Evolutionary conservation across 2,113 vertebrate species (phyloP), one percentile per base, ranked within the genome.

Genomic region (Phodopus roborovskii): DNA sequence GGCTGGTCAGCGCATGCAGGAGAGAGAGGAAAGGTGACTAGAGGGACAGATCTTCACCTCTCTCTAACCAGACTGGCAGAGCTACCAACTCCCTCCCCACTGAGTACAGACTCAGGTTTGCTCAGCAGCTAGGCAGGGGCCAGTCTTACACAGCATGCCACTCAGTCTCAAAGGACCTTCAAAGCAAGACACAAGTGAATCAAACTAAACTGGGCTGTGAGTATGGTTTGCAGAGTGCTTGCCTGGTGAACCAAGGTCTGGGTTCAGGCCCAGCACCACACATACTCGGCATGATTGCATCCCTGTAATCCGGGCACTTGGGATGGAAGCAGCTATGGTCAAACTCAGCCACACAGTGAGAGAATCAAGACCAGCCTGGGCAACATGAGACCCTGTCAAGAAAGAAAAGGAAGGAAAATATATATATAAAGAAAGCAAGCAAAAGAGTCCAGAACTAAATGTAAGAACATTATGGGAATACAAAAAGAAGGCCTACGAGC

Each of bases 1-100:
- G 8, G 13, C 22, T 50, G 15, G 12, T 42, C 56, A 12, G 30
- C 48, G 0, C 13, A 4, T 5, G 1, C 39, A 17, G 7, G 20
- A n/a, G 73, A 86, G 92, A 45, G 16, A 17, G 58, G 36, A 62
- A 28, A 24, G 11, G 7, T 2, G 48, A 17, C 33, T 50, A 60
- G 28, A 85, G 53, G 56, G 28, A 30, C 50, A 70, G 3, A 45
- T 50, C 82, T n/a, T 33, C 19, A 60, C 58, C 45, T 33, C 26
- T 19, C 53, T 56, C 53, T n/a, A 56, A 56, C 48, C 77, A 74
- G 48, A 42, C 7, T 19, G n/a, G 42, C 42, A 81, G 42, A 28
- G 36, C 36, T 64, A 56, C 1, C 16, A 36, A 39, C 20, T 60
- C 39, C 17, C 39, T 56, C 12, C 48, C 20, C 77, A 1, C 17